These are phyloP conservation scores for Troides helena DNA, from an alignment of 2,888 invertebrate genomes.

Conservation along the genomic window DNA sequence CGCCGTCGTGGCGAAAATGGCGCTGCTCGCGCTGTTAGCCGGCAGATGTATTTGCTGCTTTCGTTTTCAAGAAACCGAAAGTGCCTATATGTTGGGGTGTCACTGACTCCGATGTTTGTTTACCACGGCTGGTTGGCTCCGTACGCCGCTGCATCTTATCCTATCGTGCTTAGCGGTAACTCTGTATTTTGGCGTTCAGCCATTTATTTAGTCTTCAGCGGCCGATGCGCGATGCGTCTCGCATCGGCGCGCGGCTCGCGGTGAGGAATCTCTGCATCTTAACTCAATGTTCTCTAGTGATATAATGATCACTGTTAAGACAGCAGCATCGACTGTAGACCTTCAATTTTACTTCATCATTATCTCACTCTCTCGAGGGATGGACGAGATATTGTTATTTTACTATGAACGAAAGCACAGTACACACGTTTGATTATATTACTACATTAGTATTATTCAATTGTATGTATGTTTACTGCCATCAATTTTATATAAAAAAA, in stretches of 20 bases:
- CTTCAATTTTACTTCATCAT: too few relatives aligned
- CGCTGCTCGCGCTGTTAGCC: constrained; percentile 48
- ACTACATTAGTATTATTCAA: too few relatives aligned
- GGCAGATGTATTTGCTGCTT: constrained; percentile 68
- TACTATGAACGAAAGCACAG: too few relatives aligned
- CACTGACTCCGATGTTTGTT: constrained; percentile 77
- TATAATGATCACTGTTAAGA: neutral
- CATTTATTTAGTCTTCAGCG: constrained; percentile 66
- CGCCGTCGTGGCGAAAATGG: constrained; percentile 68
- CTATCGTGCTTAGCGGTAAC: constrained; percentile 66
- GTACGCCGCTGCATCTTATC: constrained; percentile 53
- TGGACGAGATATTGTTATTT: too few relatives aligned
- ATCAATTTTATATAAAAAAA: too few relatives aligned
- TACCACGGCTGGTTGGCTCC: constrained; percentile 69
- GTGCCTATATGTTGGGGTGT: constrained; percentile 74
- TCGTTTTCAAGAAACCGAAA: constrained; percentile 78
- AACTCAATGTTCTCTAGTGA: neutral
- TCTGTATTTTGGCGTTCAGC: constrained; percentile 60
- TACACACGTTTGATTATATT: too few relatives aligned
- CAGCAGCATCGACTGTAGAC: neutral
- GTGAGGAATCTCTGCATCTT: constrained; percentile 8
- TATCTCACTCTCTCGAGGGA: too few relatives aligned
- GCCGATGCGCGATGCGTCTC: constrained; percentile 50
- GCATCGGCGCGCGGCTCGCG: constrained; percentile 35
- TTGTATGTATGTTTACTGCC: too few relatives aligned